A percentile compares a stretch with the other conserved stretches of the same genome.
Conservation (phyloP, 2,888 invertebrate species). For the Nymphalis urticae region DNA sequence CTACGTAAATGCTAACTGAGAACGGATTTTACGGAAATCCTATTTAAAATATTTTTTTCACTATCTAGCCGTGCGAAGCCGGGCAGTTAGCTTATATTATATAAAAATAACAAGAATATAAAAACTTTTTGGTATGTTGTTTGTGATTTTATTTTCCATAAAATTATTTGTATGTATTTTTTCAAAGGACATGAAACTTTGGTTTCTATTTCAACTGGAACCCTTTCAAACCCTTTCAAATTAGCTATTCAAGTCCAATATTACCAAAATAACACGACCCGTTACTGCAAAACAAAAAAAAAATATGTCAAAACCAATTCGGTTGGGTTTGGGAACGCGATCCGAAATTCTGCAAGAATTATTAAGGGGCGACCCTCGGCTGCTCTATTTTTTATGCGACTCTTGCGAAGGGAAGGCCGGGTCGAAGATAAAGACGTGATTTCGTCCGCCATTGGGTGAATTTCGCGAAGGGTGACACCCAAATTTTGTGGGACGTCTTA, state of each 20-base stretch:
- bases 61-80: too few species aligned
- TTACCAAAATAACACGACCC: conserved; percentile 23
- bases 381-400: conserved; percentile 64
- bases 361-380: conserved; percentile 51
- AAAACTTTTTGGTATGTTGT: too few species aligned
- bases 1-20: too few species aligned
- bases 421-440: conserved; percentile 61
- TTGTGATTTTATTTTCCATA: too few species aligned
- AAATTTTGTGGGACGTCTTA: conserved; percentile 54
- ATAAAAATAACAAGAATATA: too few species aligned
- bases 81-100: too few species aligned
- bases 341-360: conserved; percentile 46
- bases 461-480: conserved; percentile 61
- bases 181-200: neutral
- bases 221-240: conserved; percentile 17
- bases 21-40: too few species aligned
- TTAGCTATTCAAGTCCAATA: conserved; percentile 21
- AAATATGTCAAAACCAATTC: conserved; percentile 43
- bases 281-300: conserved; percentile 29
- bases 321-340: conserved; percentile 46
- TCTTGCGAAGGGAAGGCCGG: conserved; percentile 50
- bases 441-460: conserved; percentile 62
- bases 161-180: too few species aligned
- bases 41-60: too few species aligned
- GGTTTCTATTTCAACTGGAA: neutral